These are phyloP conservation scores for Chromoteleia sp. DNA, from an alignment of 2,888 invertebrate species.

Conservation along the genomic window DNA sequence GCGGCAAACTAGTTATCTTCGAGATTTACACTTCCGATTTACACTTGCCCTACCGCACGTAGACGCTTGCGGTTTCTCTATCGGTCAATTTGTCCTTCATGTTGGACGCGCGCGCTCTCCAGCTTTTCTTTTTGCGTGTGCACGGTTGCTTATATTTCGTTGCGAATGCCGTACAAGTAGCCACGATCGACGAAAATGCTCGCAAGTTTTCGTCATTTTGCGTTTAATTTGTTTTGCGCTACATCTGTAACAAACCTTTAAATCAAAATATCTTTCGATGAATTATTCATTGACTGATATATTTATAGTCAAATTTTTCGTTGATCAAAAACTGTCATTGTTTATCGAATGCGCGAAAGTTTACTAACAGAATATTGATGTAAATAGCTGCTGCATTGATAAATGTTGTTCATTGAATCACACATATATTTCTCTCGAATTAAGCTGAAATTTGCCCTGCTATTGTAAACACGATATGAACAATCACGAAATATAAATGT, in stretches of 20 bases:
- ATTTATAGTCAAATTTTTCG: conserved; percentile 40
- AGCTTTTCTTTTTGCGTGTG: conserved; percentile 28
- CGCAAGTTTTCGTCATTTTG: too few relatives aligned
- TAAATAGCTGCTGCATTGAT: conserved; percentile 48
- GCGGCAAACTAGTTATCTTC: conserved; percentile 72
- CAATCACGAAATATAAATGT: conserved; percentile 54
- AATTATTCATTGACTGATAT: conserved; percentile 31
- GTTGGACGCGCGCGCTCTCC: conserved; percentile 14
- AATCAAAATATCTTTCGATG: conserved; percentile 23
- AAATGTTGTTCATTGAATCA: conserved; percentile 28
- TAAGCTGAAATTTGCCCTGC: conserved; percentile 38
- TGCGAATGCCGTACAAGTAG: too few relatives aligned
- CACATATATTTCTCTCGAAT: conserved; percentile 36
- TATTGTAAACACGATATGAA: conserved; percentile 47
- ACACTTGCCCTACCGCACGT: conserved; percentile 60
- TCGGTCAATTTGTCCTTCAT: conserved; percentile 64
- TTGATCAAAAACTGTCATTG: conserved; percentile 32
- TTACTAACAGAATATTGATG: conserved; percentile 47
- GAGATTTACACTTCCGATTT: conserved; percentile 74
- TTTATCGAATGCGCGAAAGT: conserved; percentile 34
- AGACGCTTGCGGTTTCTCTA: conserved; percentile 64
- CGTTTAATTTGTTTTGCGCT: not conserved
- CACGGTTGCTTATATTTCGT: not conserved
- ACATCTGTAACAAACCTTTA: not conserved
- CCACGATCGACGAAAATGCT: too few relatives aligned